Evolutionary conservation across 2,888 invertebrate species (phyloP).

Genomic region (Chrysolina haemoptera): DNA sequence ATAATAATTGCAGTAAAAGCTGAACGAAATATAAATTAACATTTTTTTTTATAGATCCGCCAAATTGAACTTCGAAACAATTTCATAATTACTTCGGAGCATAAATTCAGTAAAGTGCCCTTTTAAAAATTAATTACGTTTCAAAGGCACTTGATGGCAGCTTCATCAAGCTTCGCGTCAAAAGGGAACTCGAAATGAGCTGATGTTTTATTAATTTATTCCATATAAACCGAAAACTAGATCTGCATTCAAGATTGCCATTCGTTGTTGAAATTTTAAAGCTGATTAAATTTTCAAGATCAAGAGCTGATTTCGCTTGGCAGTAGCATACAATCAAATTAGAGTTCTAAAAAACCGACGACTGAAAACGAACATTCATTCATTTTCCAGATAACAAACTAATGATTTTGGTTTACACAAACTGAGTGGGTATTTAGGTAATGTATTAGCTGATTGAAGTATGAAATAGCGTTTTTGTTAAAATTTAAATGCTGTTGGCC

Average conservation of each 20-base stretch:
- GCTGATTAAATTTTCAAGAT: slow-evolving; percentile 1
- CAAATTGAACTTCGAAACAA: neutral
- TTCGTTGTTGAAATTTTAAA: neutral
- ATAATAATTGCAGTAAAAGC: too few species aligned
- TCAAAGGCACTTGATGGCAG: slow-evolving; percentile 4
- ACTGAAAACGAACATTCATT: neutral
- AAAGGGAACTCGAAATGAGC: slow-evolving; percentile 14
- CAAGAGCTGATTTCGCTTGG: neutral
- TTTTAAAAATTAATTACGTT: neutral
- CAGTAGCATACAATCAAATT: neutral
- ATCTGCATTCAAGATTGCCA: slow-evolving; percentile 3
- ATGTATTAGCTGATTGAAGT: too few species aligned
- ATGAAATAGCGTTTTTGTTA: too few species aligned
- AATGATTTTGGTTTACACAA: too few species aligned
- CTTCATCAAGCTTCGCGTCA: neutral
- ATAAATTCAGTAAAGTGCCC: slow-evolving; percentile 3
- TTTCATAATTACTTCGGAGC: neutral
- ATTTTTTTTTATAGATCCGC: too few species aligned
- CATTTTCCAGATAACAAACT: too few species aligned
- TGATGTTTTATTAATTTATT: slow-evolving; percentile 15
- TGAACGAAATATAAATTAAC: too few species aligned
- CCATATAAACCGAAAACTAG: neutral
- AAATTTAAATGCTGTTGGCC: too few species aligned
- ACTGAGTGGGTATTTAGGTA: too few species aligned
- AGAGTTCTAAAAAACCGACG: neutral